Conservation (phyloP, 2,113 vertebrate genomes). For the Polyodon spathula region DNA sequence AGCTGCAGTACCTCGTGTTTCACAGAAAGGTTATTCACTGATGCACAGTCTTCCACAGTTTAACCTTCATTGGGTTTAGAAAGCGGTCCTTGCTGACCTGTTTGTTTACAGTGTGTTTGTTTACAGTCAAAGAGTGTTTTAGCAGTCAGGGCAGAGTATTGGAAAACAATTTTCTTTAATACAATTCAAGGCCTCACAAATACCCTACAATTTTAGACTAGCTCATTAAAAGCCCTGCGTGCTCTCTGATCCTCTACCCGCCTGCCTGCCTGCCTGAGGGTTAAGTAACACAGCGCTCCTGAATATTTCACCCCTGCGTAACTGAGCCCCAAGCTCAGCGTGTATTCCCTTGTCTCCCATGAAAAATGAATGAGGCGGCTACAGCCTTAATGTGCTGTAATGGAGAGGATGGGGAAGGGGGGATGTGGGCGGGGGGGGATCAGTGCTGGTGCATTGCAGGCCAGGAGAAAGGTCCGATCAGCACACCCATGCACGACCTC, state of each 20-base stretch:
- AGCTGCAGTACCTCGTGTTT: too few relatives aligned
- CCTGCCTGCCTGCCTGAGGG: conserved; percentile 5
- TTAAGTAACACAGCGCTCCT: conserved; percentile 32
- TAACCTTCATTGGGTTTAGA: too few relatives aligned
- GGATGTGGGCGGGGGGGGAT: conserved; percentile 23
- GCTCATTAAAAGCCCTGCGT: too few relatives aligned
- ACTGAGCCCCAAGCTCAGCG: conserved; percentile 28
- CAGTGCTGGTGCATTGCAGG: conserved; percentile 20
- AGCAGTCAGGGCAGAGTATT: too few relatives aligned
- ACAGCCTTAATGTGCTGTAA: conserved; percentile 33
- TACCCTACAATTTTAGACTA: too few relatives aligned
- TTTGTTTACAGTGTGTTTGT: too few relatives aligned
- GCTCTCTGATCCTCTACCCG: not conserved
- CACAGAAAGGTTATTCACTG: too few relatives aligned
- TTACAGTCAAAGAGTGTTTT: too few relatives aligned
- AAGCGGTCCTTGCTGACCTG: too few relatives aligned
- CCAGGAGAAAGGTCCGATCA: conserved; percentile 10
- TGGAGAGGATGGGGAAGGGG: conserved; percentile 42
- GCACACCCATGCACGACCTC: conserved; percentile 16
- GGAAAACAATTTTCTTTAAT: too few relatives aligned
- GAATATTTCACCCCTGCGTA: conserved; percentile 38
- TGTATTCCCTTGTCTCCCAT: conserved; percentile 43
- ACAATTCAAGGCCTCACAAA: too few relatives aligned
- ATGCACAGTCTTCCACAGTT: too few relatives aligned
- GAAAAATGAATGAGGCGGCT: conserved; percentile 44